Conservation (phyloP, 2,888 invertebrate species). For the Brenthis daphne region DNA sequence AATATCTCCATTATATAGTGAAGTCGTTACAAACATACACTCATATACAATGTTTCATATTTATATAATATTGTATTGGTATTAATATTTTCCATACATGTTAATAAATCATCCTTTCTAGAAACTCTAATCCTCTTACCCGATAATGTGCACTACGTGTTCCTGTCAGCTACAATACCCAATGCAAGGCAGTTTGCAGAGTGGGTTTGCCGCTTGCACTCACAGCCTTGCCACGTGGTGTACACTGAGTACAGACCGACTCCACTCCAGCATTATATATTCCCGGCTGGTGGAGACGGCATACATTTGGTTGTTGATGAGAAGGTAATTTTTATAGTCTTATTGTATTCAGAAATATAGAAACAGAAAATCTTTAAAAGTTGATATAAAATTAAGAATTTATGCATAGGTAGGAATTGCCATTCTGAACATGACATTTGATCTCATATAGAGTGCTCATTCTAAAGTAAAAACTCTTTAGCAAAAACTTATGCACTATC, state of each 20-base stretch:
- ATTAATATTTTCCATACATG: not conserved
- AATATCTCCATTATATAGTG: too few species aligned
- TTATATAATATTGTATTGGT: not conserved
- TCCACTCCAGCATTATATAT: conserved; percentile 98
- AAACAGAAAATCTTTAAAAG: not conserved
- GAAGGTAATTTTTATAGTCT: conserved; percentile 73
- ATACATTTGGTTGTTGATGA: conserved; percentile 98
- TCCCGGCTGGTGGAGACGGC: conserved; percentile 97
- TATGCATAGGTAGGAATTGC: too few species aligned
- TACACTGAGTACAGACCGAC: conserved; percentile 99
- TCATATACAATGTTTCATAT: not conserved
- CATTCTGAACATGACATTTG: too few species aligned
- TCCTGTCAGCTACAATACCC: conserved; percentile 99
- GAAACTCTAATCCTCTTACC: conserved; percentile 98
- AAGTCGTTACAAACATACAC: too few species aligned
- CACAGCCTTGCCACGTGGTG: conserved; percentile 98
- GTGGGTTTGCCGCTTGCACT: conserved; percentile 96
- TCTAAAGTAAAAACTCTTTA: too few species aligned
- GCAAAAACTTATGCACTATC: too few species aligned
- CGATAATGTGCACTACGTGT: conserved; percentile 98
- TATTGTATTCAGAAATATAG: not conserved
- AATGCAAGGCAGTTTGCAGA: conserved; percentile 98
- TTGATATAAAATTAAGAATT: not conserved
- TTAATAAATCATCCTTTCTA: conserved; percentile 40
- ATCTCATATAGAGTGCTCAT: too few species aligned